Conservation (phyloP, 2,113 vertebrate species). For the Gavia stellata region DNA sequence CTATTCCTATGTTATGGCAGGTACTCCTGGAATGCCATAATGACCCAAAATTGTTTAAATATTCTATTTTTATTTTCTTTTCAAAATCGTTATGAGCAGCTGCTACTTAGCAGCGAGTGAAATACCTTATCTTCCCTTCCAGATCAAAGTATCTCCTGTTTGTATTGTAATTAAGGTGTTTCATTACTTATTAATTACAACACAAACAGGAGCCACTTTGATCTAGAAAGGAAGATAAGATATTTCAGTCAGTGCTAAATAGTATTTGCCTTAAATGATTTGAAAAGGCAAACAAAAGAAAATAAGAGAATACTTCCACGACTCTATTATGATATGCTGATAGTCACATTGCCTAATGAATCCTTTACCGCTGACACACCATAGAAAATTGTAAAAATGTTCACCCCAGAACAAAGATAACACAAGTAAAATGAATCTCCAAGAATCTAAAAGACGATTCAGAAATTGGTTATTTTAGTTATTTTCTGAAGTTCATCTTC, state of each 20-base stretch:
- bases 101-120: neutral
- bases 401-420: neutral
- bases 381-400: neutral
- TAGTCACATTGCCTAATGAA: neutral
- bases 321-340: neutral
- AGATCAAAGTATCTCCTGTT: constrained; percentile 43
- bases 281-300: constrained; percentile 6
- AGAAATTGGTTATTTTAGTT: neutral
- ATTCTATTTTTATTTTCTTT: constrained; percentile 42
- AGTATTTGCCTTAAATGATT: neutral
- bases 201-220: constrained; percentile 17
- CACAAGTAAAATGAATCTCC: neutral
- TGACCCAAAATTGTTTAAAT: neutral
- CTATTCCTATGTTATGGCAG: neutral
- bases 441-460: rapidly evolving
- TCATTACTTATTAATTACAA: constrained; percentile 50
- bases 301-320: constrained; percentile 4
- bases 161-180: constrained; percentile 41
- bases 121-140: neutral
- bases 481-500: neutral
- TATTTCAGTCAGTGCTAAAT: neutral
- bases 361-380: neutral
- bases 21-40: neutral
- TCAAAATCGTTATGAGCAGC: neutral
- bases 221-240: constrained; percentile 13